Percentiles rank a stretch among this genome's conserved stretches.
phyloP scores from a whole-genome alignment of 2,113 vertebrate genomes.

The Pseudorasbora parva region DNA sequence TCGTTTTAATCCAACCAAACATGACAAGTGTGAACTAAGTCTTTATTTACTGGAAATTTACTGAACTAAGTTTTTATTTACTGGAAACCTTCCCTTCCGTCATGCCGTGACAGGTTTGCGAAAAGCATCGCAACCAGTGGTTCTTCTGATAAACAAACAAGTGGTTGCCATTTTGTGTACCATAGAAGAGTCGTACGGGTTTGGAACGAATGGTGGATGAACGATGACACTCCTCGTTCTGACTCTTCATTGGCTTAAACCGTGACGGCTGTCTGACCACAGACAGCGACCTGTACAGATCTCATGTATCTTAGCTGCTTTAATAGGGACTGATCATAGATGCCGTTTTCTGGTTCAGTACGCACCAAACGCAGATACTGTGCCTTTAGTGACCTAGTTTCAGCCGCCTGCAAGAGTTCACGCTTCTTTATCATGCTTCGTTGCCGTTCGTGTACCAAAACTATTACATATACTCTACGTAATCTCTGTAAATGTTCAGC shows the following conservation, averaged over 20 bases:
- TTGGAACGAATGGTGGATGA: background rate
- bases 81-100: background rate
- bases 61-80: background rate
- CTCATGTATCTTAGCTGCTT: conserved; percentile 29
- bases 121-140: background rate
- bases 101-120: background rate
- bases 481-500: conserved; percentile 7
- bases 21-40: too few relatives aligned
- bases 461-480: conserved; percentile 20
- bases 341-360: conserved; percentile 22
- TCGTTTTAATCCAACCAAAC: too few relatives aligned
- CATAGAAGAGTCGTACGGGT: background rate
- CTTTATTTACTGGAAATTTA: too few relatives aligned
- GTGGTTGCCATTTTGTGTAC: background rate
- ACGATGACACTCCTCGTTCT: background rate
- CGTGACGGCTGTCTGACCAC: background rate
- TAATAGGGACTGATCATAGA: conserved; percentile 12
- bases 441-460: conserved; percentile 6
- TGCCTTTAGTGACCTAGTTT: conserved; percentile 39
- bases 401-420: background rate
- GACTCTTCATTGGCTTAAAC: background rate
- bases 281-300: conserved; percentile 23
- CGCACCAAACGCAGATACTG: conserved; percentile 16
- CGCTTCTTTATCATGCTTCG: background rate
- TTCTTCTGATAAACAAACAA: too few relatives aligned